A percentile compares a stretch with the other conserved stretches of the same genome.
Evolutionary conservation across 2,113 vertebrate species (phyloP).

Genomic region (Scatophagus argus): DNA sequence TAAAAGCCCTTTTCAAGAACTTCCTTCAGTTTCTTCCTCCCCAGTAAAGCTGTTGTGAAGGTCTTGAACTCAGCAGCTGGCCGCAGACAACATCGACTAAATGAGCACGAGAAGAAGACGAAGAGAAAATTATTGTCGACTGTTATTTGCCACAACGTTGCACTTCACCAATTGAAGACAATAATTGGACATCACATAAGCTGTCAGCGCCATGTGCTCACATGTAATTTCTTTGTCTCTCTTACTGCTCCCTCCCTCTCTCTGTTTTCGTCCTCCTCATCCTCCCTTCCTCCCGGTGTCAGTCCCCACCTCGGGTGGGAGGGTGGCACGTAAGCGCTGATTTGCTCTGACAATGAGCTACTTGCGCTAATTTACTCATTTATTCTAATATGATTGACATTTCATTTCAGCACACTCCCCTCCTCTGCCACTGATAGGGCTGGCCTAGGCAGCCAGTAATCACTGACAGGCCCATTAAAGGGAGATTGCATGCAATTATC

Average conservation of each 20-base stretch:
- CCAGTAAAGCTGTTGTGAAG: background rate
- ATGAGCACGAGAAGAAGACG: conserved; percentile 30
- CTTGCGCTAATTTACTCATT: conserved; percentile 93
- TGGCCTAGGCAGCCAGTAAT: conserved; percentile 78
- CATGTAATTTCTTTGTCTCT: conserved; percentile 63
- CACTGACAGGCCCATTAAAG: conserved; percentile 88
- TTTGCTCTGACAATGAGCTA: conserved; percentile 93
- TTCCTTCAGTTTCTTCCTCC: conserved; percentile 31
- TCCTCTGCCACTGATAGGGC: conserved; percentile 67
- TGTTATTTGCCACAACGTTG: conserved; percentile 33
- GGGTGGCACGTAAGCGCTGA: conserved; percentile 87
- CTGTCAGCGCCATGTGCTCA: conserved; percentile 64
- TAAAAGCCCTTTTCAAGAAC: conserved; percentile 13
- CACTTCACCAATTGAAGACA: conserved; percentile 45
- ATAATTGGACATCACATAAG: conserved; percentile 66
- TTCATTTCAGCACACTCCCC: conserved; percentile 80
- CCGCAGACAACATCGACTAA: background rate
- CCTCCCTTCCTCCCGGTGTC: conserved; percentile 48
- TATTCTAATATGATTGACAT: conserved; percentile 95
- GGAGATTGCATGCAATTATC: conserved; percentile 93
- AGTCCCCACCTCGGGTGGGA: conserved; percentile 54
- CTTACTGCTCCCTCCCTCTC: conserved; percentile 28
- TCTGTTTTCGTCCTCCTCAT: conserved; percentile 32
- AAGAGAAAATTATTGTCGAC: conserved; percentile 44
- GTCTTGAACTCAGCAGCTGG: background rate